phyloP scores from a whole-genome alignment of 2,113 vertebrate species.

The Spheniscus mendiculus region DNA sequence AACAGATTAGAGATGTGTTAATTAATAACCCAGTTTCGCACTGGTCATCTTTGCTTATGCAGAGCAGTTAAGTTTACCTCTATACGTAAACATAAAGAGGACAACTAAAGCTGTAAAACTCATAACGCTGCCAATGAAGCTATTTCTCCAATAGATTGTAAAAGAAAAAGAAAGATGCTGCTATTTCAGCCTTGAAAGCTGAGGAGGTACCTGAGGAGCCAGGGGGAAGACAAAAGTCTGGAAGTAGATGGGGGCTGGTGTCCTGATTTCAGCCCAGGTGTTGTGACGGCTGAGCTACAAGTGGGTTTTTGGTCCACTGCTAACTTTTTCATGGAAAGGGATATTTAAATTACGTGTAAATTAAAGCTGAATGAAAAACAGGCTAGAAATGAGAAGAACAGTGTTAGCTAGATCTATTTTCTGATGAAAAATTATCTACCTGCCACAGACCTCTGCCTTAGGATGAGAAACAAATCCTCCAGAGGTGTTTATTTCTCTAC shows the following conservation, averaged over 20 bases:
- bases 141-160: background rate
- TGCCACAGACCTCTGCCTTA: background rate
- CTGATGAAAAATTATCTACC: background rate
- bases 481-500: background rate
- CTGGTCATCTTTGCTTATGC: background rate
- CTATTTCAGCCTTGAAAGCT: background rate
- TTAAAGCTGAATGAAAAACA: background rate
- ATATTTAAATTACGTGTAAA: background rate
- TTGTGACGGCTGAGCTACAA: background rate
- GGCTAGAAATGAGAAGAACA: background rate
- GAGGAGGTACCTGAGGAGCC: background rate
- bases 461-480: background rate
- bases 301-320: fast-evolving
- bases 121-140: background rate
- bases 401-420: background rate
- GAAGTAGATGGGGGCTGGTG: background rate
- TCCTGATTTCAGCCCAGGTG: background rate
- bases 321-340: background rate
- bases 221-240: background rate
- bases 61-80: background rate
- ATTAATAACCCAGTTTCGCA: background rate
- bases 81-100: background rate
- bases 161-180: background rate
- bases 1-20: fast-evolving
- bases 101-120: background rate